Percentiles rank a stretch among this genome's conserved stretches.
phyloP scores from a whole-genome alignment of 2,888 invertebrate genomes.

The Pomacea canaliculata region DNA sequence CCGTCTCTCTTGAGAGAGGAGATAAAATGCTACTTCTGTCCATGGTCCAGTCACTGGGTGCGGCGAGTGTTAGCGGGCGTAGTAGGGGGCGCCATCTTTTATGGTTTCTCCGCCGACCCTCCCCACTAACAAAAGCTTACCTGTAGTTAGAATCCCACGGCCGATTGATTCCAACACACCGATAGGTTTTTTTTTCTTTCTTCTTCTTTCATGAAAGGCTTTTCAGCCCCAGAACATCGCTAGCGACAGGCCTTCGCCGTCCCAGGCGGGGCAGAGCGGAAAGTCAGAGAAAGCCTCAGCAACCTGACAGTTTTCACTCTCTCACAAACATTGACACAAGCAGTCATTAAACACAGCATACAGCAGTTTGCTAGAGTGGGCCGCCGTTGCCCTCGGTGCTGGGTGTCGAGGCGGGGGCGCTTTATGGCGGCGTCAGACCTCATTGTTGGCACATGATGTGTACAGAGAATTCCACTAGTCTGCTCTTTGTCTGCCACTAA shows the following conservation, averaged over 20 bases:
- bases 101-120: neutral
- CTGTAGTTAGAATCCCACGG: neutral
- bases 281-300: neutral
- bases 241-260: no score
- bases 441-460: neutral
- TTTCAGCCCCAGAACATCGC: no score
- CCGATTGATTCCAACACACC: slow-evolving; percentile 2
- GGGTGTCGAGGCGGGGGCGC: neutral
- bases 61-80: neutral
- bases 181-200: neutral
- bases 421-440: neutral
- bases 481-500: neutral
- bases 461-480: neutral
- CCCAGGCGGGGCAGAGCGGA: neutral
- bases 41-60: slow-evolving; percentile 2
- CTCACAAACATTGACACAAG: slow-evolving; percentile 2
- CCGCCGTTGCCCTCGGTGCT: neutral
- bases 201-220: no score
- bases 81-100: neutral
- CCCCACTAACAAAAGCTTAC: neutral
- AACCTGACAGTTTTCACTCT: slow-evolving; percentile 1
- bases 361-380: neutral
- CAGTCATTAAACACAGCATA: neutral
- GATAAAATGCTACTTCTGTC: slow-evolving; percentile 13
- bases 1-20: neutral